phyloP scores from a whole-genome alignment of 2,888 invertebrate species.

The Chrysolina americana region DNA sequence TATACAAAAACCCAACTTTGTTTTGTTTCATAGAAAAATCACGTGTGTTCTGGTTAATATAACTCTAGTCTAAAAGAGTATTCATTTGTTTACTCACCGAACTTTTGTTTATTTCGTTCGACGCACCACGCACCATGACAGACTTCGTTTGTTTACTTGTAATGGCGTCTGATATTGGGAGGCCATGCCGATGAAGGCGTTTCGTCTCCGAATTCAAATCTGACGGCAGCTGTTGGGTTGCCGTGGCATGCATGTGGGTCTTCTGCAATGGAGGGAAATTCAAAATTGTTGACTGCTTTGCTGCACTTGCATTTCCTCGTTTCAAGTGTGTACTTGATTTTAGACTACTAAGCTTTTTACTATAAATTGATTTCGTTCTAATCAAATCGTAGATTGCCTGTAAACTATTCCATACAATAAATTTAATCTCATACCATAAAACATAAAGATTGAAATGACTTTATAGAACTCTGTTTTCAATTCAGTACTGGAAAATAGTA shows the following conservation, averaged over 20 bases:
- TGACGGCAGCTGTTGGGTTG: conserved; percentile 37
- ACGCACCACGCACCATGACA: conserved; percentile 47
- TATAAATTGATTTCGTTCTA: too few relatives aligned
- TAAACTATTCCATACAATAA: too few relatives aligned
- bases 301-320: not conserved
- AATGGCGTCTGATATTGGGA: conserved; percentile 61
- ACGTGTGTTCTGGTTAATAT: conserved; percentile 59
- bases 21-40: conserved; percentile 39
- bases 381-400: too few relatives aligned
- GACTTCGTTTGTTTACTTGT: conserved; percentile 30
- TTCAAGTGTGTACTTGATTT: too few relatives aligned
- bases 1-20: not conserved
- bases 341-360: too few relatives aligned
- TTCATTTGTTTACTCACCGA: conserved; percentile 59
- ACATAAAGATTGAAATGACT: too few relatives aligned
- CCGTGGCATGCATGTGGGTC: conserved; percentile 32
- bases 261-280: conserved; percentile 51
- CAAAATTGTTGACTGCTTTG: conserved; percentile 33
- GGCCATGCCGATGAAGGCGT: conserved; percentile 56
- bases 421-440: too few relatives aligned
- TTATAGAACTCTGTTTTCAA: too few relatives aligned
- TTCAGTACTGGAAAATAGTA: too few relatives aligned
- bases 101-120: conserved; percentile 55
- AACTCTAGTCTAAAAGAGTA: conserved; percentile 53
- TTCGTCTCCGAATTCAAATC: conserved; percentile 40